Evolutionary conservation across 2,113 vertebrate species (phyloP).

Genomic region (Lanius collurio): DNA sequence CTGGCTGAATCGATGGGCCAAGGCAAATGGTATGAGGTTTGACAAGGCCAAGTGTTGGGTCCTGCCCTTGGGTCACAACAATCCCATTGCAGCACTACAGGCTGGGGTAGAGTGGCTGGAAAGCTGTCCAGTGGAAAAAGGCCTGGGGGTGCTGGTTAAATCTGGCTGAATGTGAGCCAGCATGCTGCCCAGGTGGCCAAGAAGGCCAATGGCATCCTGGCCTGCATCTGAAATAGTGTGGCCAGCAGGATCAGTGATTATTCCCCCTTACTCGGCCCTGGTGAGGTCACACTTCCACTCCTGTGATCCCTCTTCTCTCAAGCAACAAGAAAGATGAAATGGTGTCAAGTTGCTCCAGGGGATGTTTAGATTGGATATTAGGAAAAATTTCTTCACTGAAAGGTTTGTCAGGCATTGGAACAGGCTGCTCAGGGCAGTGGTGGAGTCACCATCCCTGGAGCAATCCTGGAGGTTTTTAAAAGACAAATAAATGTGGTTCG

Average conservation of each 20-base stretch:
- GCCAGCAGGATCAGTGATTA: not conserved
- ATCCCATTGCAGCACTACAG: too few relatives aligned
- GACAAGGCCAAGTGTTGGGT: not conserved
- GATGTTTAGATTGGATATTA: not conserved
- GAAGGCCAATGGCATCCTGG: not conserved
- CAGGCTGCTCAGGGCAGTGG: not conserved
- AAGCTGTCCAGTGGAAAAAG: not conserved
- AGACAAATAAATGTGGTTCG: accelerated
- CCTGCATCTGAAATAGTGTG: accelerated
- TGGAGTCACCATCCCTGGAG: not conserved
- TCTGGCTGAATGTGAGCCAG: not conserved
- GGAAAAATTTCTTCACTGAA: not conserved
- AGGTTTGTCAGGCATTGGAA: not conserved
- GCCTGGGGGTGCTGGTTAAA: not conserved
- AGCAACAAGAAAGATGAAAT: not conserved
- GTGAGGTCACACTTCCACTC: accelerated
- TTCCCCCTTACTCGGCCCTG: not conserved
- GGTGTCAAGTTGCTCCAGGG: accelerated
- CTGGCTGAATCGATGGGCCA: accelerated
- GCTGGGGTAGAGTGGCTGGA: not conserved
- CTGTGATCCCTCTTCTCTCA: not conserved
- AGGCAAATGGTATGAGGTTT: not conserved
- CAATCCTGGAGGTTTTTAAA: not conserved
- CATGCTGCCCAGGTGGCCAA: not conserved
- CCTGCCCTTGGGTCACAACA: not conserved